These are phyloP conservation scores for Thereva unica DNA, from an alignment of 2,888 invertebrate species.

Conservation along the genomic window DNA sequence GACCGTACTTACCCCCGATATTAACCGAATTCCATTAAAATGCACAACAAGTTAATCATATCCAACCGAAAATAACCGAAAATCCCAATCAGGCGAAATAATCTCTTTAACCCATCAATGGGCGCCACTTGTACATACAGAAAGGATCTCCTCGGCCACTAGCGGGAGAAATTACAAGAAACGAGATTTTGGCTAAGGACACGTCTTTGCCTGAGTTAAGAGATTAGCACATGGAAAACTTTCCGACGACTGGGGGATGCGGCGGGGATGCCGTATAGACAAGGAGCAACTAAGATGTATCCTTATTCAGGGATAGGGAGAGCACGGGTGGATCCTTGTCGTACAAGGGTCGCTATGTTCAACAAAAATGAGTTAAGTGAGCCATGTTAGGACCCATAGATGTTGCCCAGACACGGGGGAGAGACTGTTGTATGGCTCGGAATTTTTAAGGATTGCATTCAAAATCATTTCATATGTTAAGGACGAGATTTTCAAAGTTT, in stretches of 20 bases:
- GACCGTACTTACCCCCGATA: conserved; percentile 32
- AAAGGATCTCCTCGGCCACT: conserved; percentile 12
- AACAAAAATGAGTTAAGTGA: conserved; percentile 26
- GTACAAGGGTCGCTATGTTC: conserved; percentile 25
- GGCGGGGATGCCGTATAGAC: conserved; percentile 21
- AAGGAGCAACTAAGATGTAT: conserved; percentile 1
- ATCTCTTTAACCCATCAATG: conserved; percentile 42
- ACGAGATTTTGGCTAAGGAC: conserved; percentile 40
- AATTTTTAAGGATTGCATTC: conserved; percentile 11
- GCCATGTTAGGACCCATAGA: neutral
- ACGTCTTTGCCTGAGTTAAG: conserved; percentile 37
- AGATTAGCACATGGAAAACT: conserved; percentile 41
- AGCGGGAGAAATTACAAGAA: conserved; percentile 29
- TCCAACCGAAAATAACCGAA: conserved; percentile 41
- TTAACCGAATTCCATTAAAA: conserved; percentile 42
- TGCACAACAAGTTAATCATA: conserved; percentile 43
- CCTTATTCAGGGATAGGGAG: neutral
- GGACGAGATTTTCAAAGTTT: no score
- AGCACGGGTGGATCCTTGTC: neutral
- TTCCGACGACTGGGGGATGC: conserved; percentile 19
- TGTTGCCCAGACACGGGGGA: no score
- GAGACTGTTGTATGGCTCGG: neutral
- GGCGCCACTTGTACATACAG: conserved; percentile 34
- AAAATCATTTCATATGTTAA: neutral
- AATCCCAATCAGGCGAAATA: conserved; percentile 43